Conservation (phyloP, 1,140 invertebrate species). For the Catajapyx aquilonaris region DNA sequence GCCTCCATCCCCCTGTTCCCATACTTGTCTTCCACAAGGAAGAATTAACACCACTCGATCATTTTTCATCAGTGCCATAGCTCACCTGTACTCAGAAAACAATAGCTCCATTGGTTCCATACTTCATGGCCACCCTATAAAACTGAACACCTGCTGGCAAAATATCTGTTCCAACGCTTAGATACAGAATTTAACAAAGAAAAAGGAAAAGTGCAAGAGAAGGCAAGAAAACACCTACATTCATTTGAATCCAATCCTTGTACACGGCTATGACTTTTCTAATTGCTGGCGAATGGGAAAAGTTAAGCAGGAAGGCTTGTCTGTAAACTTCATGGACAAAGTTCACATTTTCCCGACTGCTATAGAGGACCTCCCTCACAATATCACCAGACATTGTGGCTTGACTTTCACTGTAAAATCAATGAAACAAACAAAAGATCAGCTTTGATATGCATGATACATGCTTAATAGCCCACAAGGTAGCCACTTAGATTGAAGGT, state of each 20-base stretch:
- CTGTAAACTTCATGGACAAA: conserved; percentile 86
- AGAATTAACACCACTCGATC: too few species aligned
- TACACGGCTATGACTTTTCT: conserved; percentile 80
- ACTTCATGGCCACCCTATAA: too few species aligned
- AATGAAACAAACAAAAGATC: too few species aligned
- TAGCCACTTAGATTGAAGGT: too few species aligned
- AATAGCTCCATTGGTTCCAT: too few species aligned
- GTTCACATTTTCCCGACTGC: conserved; percentile 76
- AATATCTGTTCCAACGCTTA: background rate
- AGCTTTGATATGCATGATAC: too few species aligned
- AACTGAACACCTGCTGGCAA: too few species aligned
- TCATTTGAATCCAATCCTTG: conserved; percentile 88
- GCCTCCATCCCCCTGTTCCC: too few species aligned
- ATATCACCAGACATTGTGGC: conserved; percentile 22
- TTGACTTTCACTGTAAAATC: background rate
- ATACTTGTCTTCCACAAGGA: too few species aligned
- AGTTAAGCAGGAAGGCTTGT: conserved; percentile 78
- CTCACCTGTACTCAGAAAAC: too few species aligned
- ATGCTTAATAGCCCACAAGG: too few species aligned
- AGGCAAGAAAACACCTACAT: conserved; percentile 27
- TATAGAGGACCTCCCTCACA: conserved; percentile 71
- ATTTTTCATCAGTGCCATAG: too few species aligned
- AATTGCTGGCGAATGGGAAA: conserved; percentile 66
- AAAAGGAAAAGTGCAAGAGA: conserved; percentile 1
- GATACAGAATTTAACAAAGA: background rate